phyloP scores from a whole-genome alignment of 2,888 invertebrate genomes.

The Sialis fuliginosa region DNA sequence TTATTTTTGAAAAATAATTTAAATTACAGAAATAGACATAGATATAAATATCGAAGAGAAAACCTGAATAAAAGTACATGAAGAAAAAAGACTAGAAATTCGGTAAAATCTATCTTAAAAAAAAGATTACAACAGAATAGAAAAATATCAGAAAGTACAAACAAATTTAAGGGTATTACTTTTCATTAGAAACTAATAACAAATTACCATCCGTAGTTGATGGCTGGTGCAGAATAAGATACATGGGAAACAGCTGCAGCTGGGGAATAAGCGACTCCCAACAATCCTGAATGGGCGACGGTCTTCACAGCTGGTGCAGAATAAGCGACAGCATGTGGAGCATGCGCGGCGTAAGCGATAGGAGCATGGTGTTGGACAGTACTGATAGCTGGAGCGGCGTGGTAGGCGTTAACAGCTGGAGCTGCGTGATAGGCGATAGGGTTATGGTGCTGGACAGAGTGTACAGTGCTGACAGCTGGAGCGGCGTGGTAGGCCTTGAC shows the following conservation, averaged over 20 bases:
- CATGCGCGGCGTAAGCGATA: constrained; percentile 15
- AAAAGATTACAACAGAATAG: too few relatives aligned
- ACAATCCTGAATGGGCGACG: constrained; percentile 14
- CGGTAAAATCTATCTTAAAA: too few relatives aligned
- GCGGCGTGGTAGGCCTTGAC: neutral
- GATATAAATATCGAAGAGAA: too few relatives aligned
- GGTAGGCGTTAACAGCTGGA: constrained; percentile 1
- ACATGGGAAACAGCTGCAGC: constrained; percentile 39
- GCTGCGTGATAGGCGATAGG: constrained; percentile 5
- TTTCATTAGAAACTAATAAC: too few relatives aligned
- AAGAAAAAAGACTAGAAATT: too few relatives aligned
- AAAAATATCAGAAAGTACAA: too few relatives aligned
- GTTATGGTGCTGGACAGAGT: neutral
- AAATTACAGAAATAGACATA: too few relatives aligned
- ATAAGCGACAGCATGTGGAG: constrained; percentile 7
- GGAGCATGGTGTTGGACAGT: too few relatives aligned
- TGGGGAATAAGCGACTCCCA: constrained; percentile 36
- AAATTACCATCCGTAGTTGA: constrained; percentile 9
- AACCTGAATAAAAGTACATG: too few relatives aligned
- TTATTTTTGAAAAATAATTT: too few relatives aligned
- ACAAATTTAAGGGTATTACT: too few relatives aligned
- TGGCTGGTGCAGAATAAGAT: constrained; percentile 24
- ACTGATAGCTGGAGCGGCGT: neutral
- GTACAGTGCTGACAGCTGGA: constrained; percentile 9
- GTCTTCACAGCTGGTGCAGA: constrained; percentile 12